Base-by-base conservation (phyloP, 2,797 vertebrate genomes). In the Pogonophryne albipinna region DNA sequence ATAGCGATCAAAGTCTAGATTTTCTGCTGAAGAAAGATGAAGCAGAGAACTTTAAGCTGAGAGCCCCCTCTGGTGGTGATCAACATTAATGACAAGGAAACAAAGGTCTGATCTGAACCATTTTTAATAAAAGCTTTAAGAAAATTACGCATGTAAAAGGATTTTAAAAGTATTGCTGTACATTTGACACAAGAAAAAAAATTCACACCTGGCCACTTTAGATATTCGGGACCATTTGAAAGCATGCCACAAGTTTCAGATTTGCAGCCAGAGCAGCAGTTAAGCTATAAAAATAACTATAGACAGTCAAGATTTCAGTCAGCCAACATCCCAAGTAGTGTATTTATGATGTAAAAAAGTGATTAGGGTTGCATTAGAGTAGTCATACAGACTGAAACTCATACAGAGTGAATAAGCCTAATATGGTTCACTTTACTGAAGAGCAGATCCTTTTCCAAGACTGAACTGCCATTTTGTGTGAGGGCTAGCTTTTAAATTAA, bases 41-140 rank as follows among this genome's bases (percentile, higher is more conserved):
- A 1, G 34, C 4, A 13, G 27, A 44, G 14, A 10, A 45, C 14
- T 23, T 7, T 23, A 8, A 46, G 11, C 11, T 15, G 44, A 47
- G 17, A 76, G 74, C 41, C 9, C 0, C 73, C 74, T 79, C 88
- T 91, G 76, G 85, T 85, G 90, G 57, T 8, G 3, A 45, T 0
- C 0, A 16, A 14, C 3, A 45, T 0, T 0, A 13, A 71, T 10
- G 4, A 69, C 76, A 57, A 4, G 17, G 2, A 0, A 57, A 2
- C 16, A 47, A 0, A 8, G 0, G 15, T 83, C 59, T 84, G 70
- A 68, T 86, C 16, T 23, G 66, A 71, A 44, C 71, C 81, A 90
- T 92, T 91, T 92, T 91, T 92, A 92, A 84, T 88, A 86, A 10
- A 86, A 2, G 23, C 62, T 76, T 79, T 69, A 85, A 84, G 27